These are phyloP conservation scores for Lordiphosa collinella DNA, from an alignment of 1,140 invertebrate genomes.

Conservation along the genomic window DNA sequence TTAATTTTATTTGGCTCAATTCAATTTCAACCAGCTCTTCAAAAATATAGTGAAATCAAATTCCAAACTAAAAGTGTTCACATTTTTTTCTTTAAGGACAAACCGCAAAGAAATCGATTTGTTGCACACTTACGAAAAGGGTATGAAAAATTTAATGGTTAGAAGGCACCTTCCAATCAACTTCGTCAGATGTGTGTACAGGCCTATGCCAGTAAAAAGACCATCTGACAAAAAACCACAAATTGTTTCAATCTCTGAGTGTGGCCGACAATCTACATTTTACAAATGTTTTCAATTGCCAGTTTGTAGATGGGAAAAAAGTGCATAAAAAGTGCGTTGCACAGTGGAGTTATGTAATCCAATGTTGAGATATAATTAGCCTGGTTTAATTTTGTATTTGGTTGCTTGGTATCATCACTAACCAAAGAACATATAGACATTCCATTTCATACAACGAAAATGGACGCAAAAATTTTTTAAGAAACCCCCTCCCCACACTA, in stretches of 20 bases:
- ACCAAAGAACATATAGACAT: too few relatives aligned
- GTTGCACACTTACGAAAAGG: slow-evolving; percentile 45
- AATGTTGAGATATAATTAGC: too few relatives aligned
- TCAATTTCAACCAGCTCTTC: too few relatives aligned
- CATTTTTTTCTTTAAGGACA: slow-evolving; percentile 12
- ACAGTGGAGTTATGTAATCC: background rate
- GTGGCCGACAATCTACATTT: slow-evolving; percentile 26
- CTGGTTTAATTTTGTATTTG: too few relatives aligned
- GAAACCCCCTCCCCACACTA: too few relatives aligned
- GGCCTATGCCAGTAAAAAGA: slow-evolving; percentile 23
- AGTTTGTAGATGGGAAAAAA: slow-evolving; percentile 34
- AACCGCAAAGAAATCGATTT: slow-evolving; percentile 65
- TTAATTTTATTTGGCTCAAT: too few relatives aligned
- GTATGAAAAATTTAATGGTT: background rate
- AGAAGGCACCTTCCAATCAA: slow-evolving; percentile 61
- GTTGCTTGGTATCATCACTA: too few relatives aligned
- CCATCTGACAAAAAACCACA: slow-evolving; percentile 6
- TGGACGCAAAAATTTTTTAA: too few relatives aligned
- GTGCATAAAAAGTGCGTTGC: slow-evolving; percentile 1
- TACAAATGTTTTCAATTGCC: slow-evolving; percentile 57
- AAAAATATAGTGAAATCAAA: too few relatives aligned
- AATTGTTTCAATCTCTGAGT: slow-evolving; percentile 44
- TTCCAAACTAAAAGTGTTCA: slow-evolving; percentile 2
- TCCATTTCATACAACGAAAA: too few relatives aligned
- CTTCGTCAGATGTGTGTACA: slow-evolving; percentile 17